Base-by-base conservation (phyloP, 2,888 invertebrate species). In the Carabus problematicus region DNA sequence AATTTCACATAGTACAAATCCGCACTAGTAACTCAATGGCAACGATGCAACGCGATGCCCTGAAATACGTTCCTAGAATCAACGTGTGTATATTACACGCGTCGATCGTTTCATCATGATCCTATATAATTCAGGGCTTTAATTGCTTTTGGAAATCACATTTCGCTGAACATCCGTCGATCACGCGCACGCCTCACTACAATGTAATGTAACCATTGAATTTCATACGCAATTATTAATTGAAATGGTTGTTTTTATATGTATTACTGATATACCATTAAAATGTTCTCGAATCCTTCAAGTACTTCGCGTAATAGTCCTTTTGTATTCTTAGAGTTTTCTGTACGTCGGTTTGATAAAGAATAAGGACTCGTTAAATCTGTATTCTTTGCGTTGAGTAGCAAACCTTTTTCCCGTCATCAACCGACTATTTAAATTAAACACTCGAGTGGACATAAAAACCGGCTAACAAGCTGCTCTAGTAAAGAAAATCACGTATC, bases 401-500 rank as follows among this genome's bases (percentile, higher is more conserved):
- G 29, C 6, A 29, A 29, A 60, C 49, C 42, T 59, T 42, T 64
- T 16, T 64, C 45, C 47, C 67, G 52, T 67, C 67, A 60, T 67
- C 67, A 52, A 29, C 54, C 67, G 67, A 67, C 67, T 67, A 67
- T 67, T 67, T 67, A 67, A 67, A 67, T 67, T 67, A 60, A 60
- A 67, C 67, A 67, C 60, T 60, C 60, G 60, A 54, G 19, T 54
- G 60, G 19, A 60, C 60, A 54, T 67, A 60, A 67, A 67, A 67
- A 67, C 60, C 60, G 67, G 60, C 60, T 67, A 67, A 67, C 67
- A 67, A 67, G 67, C 67, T 42, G 72, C 71, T 74, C 74, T 29
- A 73, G 70, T 60, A 66, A n/a, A 70, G 70, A 71, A 71, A 74
- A 72, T 73, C 73, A 72, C 72, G 71, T 52, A 68, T 70, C 71